These are phyloP conservation scores for Neodontobutis hainanensis DNA, from an alignment of 2,113 vertebrate genomes.

Conservation along the genomic window DNA sequence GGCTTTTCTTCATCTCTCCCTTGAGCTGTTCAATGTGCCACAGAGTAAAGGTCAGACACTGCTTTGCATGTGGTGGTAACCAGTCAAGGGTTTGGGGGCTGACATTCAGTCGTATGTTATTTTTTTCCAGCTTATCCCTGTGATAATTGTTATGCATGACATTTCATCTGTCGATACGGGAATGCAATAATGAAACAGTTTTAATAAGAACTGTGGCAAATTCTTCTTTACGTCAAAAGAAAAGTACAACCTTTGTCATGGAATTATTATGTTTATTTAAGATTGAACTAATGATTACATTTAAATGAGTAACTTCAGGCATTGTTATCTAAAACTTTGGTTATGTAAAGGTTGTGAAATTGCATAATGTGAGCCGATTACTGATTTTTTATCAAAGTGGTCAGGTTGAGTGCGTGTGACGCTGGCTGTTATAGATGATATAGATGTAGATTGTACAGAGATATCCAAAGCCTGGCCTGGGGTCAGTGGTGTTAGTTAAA, in stretches of 20 bases:
- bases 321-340: too few species aligned
- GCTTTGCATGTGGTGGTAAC: slow-evolving; percentile 1
- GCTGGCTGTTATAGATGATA: too few species aligned
- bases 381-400: neutral
- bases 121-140: neutral
- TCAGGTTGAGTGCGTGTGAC: neutral
- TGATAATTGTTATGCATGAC: neutral
- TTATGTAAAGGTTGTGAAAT: too few species aligned
- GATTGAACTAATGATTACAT: neutral
- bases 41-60: slow-evolving; percentile 29
- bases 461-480: too few species aligned
- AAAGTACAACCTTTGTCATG: neutral
- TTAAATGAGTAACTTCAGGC: neutral
- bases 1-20: neutral
- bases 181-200: neutral
- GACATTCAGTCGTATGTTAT: slow-evolving; percentile 19
- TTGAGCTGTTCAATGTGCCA: neutral
- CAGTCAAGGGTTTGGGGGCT: neutral
- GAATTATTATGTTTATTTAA: neutral
- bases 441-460: too few species aligned
- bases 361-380: too few species aligned
- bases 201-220: too few species aligned
- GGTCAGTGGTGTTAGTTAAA: too few species aligned
- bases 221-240: too few species aligned
- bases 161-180: neutral